These are phyloP conservation scores for Dicrostonyx torquatus DNA, from an alignment of 2,797 vertebrate species.

Conservation along the genomic window DNA sequence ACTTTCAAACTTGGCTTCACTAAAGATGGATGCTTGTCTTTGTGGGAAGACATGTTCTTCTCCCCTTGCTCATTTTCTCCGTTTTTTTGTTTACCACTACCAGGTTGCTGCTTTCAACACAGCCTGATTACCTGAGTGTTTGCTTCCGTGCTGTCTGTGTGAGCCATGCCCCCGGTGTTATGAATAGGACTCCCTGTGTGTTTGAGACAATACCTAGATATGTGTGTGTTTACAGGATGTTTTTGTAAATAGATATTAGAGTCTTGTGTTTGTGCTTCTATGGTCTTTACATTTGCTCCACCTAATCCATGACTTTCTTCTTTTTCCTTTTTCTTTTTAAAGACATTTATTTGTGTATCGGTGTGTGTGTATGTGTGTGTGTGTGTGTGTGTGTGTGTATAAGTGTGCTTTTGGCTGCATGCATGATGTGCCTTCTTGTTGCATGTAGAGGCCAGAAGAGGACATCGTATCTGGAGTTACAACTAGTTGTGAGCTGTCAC, in stretches of 20 bases:
- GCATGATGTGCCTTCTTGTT: not conserved
- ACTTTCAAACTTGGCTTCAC: not conserved
- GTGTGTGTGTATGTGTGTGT: no score
- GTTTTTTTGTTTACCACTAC: not conserved
- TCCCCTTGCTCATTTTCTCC: not conserved
- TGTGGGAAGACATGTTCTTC: not conserved
- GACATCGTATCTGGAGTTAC: not conserved
- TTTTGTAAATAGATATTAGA: not conserved
- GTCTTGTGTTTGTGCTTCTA: not conserved
- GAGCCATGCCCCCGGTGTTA: not conserved
- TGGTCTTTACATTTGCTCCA: constrained; percentile 31
- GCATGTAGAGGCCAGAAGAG: not conserved
- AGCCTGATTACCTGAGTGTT: not conserved
- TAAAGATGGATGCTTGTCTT: not conserved
- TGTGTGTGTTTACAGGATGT: not conserved
- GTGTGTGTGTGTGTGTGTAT: not conserved
- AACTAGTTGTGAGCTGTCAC: not conserved
- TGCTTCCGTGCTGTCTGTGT: not conserved
- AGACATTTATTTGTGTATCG: not conserved
- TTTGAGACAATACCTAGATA: not conserved
- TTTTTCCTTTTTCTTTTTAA: not conserved
- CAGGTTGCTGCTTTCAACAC: not conserved
- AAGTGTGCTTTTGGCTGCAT: not conserved
- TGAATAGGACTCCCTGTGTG: not conserved
- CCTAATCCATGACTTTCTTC: not conserved